A percentile compares a stretch with the other conserved stretches of the same genome.
Evolutionary conservation across 2,888 invertebrate genomes (phyloP).

Genomic region (Onthophagus sagittarius): DNA sequence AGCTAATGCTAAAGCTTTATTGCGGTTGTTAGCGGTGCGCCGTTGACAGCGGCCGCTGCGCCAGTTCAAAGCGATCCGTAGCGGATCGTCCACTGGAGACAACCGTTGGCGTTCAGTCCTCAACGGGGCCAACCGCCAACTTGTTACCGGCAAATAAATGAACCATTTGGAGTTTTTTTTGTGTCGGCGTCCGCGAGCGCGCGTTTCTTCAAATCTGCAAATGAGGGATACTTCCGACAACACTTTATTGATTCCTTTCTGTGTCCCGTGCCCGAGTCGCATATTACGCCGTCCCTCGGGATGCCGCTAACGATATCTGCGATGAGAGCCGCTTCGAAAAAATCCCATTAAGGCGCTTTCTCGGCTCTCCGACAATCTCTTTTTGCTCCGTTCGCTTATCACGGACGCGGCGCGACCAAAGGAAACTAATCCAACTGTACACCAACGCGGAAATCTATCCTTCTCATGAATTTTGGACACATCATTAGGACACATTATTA

Average conservation of each 20-base stretch:
- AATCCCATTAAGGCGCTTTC: slow-evolving; percentile 8
- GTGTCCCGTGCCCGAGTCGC: slow-evolving; percentile 14
- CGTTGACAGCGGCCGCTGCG: slow-evolving; percentile 19
- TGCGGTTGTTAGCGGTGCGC: slow-evolving; percentile 20
- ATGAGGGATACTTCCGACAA: slow-evolving; percentile 24
- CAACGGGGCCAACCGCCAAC: slow-evolving; percentile 25
- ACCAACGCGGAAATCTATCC: background rate
- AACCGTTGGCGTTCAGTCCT: slow-evolving; percentile 22
- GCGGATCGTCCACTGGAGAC: slow-evolving; percentile 24
- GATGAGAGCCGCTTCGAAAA: slow-evolving; percentile 18
- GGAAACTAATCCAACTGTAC: background rate
- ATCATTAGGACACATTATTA: background rate
- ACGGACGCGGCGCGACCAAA: background rate
- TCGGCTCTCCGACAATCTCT: background rate
- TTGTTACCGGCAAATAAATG: slow-evolving; percentile 26
- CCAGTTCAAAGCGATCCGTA: slow-evolving; percentile 15
- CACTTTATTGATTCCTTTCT: slow-evolving; percentile 23
- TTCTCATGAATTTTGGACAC: background rate
- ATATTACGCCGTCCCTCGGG: slow-evolving; percentile 16
- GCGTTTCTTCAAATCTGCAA: slow-evolving; percentile 24
- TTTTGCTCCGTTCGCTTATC: background rate
- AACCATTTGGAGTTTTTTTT: slow-evolving; percentile 22
- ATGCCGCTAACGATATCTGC: slow-evolving; percentile 16
- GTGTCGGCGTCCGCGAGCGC: background rate
- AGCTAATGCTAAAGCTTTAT: slow-evolving; percentile 23